Base-by-base conservation (phyloP, 2,113 vertebrate genomes). In the Tiliqua scincoides region DNA sequence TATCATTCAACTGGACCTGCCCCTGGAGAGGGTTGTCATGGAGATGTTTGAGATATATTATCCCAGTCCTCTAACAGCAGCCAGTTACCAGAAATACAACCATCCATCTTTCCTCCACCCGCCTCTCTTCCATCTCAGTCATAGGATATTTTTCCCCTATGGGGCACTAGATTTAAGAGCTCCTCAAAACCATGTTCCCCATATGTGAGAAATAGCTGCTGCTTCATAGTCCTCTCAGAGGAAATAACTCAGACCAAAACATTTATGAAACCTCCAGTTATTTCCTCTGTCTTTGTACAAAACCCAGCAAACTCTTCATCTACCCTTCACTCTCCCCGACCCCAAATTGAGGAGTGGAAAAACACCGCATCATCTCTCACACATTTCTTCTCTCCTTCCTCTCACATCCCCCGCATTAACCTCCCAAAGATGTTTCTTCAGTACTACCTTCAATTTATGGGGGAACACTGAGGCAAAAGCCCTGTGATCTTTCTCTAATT, bases 11-110 rank as follows among this genome's bases (percentile, higher is more conserved):
- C 32, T 61, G 65, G 79, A n/a, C 71, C 81, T 73, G 68, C 70
- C 30, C 68, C 68, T 61, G 70, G 35, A 59, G 37, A 75, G 59
- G 37, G 82, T 84, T 84, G 82, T 59, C 72, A 84, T 84, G 82
- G 82, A 65, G 59, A 84, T 63, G 40, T 10, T 75, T n/a, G 82
- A 75, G 57, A 74, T 57, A 25, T 59, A 74, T 63, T 75, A 75
- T 84, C 59, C 54, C 57, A 43, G 25, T n/a, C 54, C 82, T 57
- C 48, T 84, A 63, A 63, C 35, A 71, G n/a, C 27, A 70, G 37
- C 82, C 37, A 74, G 40, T 27, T 71, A 75, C 59, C 59, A 75
- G 71, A 48, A 84, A 74, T 27, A 40, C 57, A 83, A 25, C 25
- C 23, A 57, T 37, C 59, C 18, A 54, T 75, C 37, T 20, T 25